A percentile compares a stretch with the other conserved stretches of the same genome.
phyloP scores from a whole-genome alignment of 2,888 invertebrate genomes.

The Drosophila diplacantha region DNA sequence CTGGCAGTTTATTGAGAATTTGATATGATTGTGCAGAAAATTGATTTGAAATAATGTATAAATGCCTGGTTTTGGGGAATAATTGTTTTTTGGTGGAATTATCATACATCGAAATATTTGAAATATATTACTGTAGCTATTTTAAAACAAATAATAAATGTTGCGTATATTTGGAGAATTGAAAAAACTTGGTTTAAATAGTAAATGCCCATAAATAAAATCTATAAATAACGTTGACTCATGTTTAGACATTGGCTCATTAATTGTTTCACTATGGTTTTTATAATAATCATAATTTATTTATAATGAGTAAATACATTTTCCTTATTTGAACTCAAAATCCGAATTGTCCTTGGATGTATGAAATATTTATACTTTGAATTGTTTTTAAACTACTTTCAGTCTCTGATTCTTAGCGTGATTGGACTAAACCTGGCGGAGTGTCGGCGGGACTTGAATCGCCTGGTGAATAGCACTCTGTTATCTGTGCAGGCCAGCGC shows the following conservation, averaged over 20 bases:
- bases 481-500: conserved; percentile 82
- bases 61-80: neutral
- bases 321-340: neutral
- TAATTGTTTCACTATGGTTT: neutral
- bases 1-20: conserved; percentile 13
- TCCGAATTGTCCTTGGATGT: neutral
- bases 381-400: neutral
- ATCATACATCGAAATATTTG: neutral
- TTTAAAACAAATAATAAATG: neutral
- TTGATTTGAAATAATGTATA: neutral
- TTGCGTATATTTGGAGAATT: neutral
- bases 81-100: neutral
- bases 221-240: neutral
- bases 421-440: conserved; percentile 83
- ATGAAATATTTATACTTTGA: neutral
- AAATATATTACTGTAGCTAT: neutral
- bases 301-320: neutral
- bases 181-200: neutral
- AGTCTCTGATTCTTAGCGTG: conserved; percentile 83
- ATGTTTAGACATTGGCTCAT: no score
- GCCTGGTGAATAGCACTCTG: conserved; percentile 81
- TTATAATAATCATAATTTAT: neutral
- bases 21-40: neutral
- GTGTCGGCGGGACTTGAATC: conserved; percentile 79
- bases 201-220: neutral